Base-by-base conservation (phyloP, 2,888 invertebrate genomes). In the Cryptocheilus praepositus region DNA sequence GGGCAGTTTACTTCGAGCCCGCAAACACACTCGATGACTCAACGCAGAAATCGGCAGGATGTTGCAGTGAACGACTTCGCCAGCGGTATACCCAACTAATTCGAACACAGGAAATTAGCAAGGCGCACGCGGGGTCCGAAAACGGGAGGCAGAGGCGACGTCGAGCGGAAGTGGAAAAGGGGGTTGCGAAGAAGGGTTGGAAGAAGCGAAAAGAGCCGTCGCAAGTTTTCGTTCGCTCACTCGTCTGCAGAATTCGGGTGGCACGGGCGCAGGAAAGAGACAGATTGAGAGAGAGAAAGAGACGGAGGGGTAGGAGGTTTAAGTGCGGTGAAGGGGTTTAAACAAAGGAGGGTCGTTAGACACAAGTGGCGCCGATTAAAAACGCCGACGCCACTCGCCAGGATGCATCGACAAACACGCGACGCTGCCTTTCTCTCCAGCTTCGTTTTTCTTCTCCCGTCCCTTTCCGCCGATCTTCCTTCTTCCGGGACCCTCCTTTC, bases 271-370 rank as follows among this genome's bases (percentile, higher is more conserved):
- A 15, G 49, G 18, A 16, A 18, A 13, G 2, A 16, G 45, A 8
- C 4, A 49, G 16, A 49, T 0, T 5, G 18, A 18, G n/a, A 1
- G n/a, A 19, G 43, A 13, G 15, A 56, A 21, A 56, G 28, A 18
- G 36, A 55, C 4, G 18, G 43, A 43, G 18, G 36, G 36, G 49
- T 2, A n/a, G 51, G 73, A 73, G 72, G 66, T 64, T 61, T 49
- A 63, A 73, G 73, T 66, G 72, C 67, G 70, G 78, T 73, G 67
- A 77, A 81, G 81, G 81, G 80, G 76, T 83, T 85, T 78, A 83
- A 86, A 86, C 84, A 86, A 86, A 85, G 79, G 84, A 82, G 83
- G 74, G 82, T 86, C 85, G 85, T 87, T 88, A 86, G 82, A 81
- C 81, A 81, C 85, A 86, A 86, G 86, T 84, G 86, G 84, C 79